Base-by-base conservation (phyloP, 2,888 invertebrate species). In the Microchrysa polita region DNA sequence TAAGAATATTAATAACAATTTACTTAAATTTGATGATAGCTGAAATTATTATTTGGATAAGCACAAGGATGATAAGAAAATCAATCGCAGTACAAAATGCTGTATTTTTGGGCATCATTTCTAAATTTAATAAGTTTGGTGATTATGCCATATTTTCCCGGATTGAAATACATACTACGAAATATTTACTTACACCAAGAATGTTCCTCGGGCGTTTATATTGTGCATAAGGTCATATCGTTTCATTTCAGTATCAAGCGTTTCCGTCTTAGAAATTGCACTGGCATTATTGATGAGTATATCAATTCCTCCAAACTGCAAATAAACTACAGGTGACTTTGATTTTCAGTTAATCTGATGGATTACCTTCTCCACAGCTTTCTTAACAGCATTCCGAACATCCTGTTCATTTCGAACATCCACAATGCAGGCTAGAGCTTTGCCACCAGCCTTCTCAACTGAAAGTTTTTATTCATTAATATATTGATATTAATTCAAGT, bases 231-330 rank as follows among this genome's bases (percentile, higher is more conserved):
- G 89, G 85, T 98, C 98, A 82, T 95, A 98, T 84, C 91, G 89
- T 86, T 98, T 98, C 97, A 98, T 97, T 48, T 95, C 92, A 0
- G 97, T 97, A 7, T 90, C 86, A 1, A 88, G 86, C 0, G 97
- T 98, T 65, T 90, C 90, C 0, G 96, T 92, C 71, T 95, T 86
- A 0, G 91, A 91, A 80, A 98, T 98, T 12, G 98, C 98, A 76
- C 96, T 96, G 1, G 98, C 98, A 87, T 98, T 98, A 86, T 98
- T 98, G 18, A 98, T 87, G 22, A 96, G 85, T 78, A 98, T 93
- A 82, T 98, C 98, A 79, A 98, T 97, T 14, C 97, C 97, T 42
- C 97, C 97, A 86, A 98, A 98, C 86, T 87, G 80, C 44, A 83
- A 83, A 61, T 74, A 67, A 42, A 42, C 42, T 7, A 42, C 42